These are phyloP conservation scores for Calyptommatus sinebrachiatus DNA, from an alignment of 2,113 vertebrate genomes.

Conservation along the genomic window DNA sequence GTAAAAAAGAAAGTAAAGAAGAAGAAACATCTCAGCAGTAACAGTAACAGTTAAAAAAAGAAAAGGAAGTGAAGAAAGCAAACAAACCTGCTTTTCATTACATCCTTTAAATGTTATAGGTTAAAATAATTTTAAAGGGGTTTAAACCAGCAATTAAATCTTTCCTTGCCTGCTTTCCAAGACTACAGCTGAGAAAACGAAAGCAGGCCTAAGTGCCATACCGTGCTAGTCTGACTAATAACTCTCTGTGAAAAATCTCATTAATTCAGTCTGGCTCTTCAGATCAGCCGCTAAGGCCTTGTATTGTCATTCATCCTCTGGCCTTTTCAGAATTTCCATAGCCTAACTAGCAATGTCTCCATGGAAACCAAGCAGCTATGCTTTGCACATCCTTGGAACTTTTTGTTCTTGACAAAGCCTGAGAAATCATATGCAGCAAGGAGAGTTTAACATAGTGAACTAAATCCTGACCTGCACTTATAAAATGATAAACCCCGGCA, in stretches of 20 bases:
- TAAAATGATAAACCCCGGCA: conserved; percentile 81
- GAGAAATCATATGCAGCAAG: conserved; percentile 95
- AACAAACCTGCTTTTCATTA: conserved; percentile 66
- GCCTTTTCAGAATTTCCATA: conserved; percentile 87
- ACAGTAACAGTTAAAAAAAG: conserved; percentile 51
- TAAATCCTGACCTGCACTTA: conserved; percentile 83
- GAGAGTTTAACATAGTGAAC: conserved; percentile 89
- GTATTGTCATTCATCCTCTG: conserved; percentile 96
- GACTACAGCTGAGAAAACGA: conserved; percentile 74
- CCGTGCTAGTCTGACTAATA: conserved; percentile 85
- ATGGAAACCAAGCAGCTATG: conserved; percentile 94
- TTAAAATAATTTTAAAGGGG: conserved; percentile 74
- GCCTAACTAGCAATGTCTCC: conserved; percentile 93
- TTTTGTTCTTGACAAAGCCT: conserved; percentile 96
- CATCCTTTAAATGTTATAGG: conserved; percentile 72
- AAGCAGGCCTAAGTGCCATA: conserved; percentile 71
- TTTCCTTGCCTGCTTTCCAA: conserved; percentile 84
- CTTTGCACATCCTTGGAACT: conserved; percentile 86
- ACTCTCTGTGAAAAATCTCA: conserved; percentile 96
- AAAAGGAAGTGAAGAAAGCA: conserved; percentile 38
- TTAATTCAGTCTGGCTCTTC: conserved; percentile 95
- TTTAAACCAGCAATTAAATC: conserved; percentile 78
- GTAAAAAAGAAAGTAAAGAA: background rate
- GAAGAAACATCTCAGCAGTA: conserved; percentile 51
- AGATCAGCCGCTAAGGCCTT: conserved; percentile 92